Evolutionary conservation across 1,140 invertebrate species (phyloP).

Genomic region (Antheraea pernyi): DNA sequence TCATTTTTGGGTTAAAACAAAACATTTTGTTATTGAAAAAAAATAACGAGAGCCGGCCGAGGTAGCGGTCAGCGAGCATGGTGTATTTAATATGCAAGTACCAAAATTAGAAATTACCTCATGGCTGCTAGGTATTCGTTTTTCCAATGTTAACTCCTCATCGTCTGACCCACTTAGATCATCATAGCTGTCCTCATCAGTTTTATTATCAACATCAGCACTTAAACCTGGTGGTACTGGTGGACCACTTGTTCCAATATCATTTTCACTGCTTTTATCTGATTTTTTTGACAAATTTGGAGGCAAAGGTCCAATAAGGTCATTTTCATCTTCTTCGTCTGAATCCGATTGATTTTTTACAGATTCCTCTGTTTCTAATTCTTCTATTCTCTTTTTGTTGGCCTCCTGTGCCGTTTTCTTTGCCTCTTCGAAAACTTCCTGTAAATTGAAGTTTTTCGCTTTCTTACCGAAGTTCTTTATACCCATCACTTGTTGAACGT

Average conservation of each 20-base stretch:
- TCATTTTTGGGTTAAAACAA: no score
- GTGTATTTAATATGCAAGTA: no score
- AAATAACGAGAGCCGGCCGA: no score
- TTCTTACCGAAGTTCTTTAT: slow-evolving; percentile 88
- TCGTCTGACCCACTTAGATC: slow-evolving; percentile 80
- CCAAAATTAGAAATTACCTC: slow-evolving; percentile 81
- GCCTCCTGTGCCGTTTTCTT: slow-evolving; percentile 71
- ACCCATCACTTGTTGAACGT: slow-evolving; percentile 86
- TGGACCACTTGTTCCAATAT: slow-evolving; percentile 49
- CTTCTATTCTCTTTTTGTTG: slow-evolving; percentile 45
- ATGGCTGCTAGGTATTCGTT: slow-evolving; percentile 88
- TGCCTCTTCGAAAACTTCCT: slow-evolving; percentile 79
- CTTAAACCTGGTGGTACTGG: slow-evolving; percentile 36
- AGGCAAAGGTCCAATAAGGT: slow-evolving; percentile 82
- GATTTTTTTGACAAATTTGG: slow-evolving; percentile 12
- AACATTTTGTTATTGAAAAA: no score
- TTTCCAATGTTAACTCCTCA: slow-evolving; percentile 77
- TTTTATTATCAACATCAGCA: slow-evolving; percentile 37
- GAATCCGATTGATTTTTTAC: slow-evolving; percentile 23
- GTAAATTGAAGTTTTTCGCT: slow-evolving; percentile 86
- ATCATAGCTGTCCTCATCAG: slow-evolving; percentile 75
- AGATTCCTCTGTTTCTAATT: slow-evolving; percentile 32
- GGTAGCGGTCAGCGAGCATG: no score
- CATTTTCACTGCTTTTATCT: slow-evolving; percentile 25
- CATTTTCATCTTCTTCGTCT: slow-evolving; percentile 72